phyloP scores from a whole-genome alignment of 1,140 invertebrate species.

The Megathymus violae region DNA sequence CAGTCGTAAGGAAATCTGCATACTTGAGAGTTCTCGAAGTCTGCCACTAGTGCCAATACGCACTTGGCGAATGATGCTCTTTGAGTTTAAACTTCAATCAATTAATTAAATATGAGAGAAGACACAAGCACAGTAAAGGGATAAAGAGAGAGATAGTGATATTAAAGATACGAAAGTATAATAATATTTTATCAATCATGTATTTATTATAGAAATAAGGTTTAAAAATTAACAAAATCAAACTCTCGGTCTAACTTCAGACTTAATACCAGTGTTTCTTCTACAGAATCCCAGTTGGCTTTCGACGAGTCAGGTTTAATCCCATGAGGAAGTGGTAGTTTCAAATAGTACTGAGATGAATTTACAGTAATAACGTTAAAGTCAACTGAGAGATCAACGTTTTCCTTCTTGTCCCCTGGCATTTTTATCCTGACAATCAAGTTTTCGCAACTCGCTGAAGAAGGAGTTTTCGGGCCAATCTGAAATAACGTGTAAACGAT shows the following conservation, averaged over 20 bases:
- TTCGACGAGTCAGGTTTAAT: constrained; percentile 91
- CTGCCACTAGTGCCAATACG: too few relatives aligned
- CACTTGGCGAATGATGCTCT: too few relatives aligned
- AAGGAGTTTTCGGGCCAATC: constrained; percentile 93
- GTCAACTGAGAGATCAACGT: constrained; percentile 88
- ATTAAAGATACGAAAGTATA: too few relatives aligned
- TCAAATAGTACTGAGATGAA: constrained; percentile 87
- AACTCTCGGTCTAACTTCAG: constrained; percentile 89
- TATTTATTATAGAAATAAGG: neutral
- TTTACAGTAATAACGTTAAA: constrained; percentile 86
- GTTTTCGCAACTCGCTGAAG: constrained; percentile 93
- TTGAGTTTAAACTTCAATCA: too few relatives aligned
- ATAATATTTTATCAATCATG: too few relatives aligned
- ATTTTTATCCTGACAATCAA: constrained; percentile 90
- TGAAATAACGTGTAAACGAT: too few relatives aligned
- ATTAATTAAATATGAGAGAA: too few relatives aligned
- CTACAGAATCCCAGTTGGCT: constrained; percentile 90
- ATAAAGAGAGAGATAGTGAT: too few relatives aligned
- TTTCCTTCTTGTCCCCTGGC: constrained; percentile 88
- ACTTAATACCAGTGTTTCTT: constrained; percentile 87
- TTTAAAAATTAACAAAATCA: constrained; percentile 93
- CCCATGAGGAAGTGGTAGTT: constrained; percentile 90
- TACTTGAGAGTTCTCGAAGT: too few relatives aligned
- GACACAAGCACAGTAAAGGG: too few relatives aligned
- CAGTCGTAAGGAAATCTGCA: too few relatives aligned